A percentile compares a stretch with the other conserved stretches of the same genome.
These are phyloP conservation scores for Limenitis arthemis DNA, from an alignment of 2,888 invertebrate genomes.

Conservation along the genomic window DNA sequence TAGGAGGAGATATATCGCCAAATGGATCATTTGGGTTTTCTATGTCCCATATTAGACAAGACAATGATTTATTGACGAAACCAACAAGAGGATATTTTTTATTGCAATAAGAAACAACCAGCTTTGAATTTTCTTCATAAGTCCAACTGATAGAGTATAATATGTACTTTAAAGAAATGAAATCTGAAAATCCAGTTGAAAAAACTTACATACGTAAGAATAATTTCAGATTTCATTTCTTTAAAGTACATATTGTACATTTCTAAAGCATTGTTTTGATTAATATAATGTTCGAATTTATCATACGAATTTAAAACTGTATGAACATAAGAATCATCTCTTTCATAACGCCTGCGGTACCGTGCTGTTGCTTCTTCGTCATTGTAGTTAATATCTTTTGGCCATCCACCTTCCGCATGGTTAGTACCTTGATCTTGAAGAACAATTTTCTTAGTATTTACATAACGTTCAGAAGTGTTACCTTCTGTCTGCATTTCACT, in stretches of 20 bases:
- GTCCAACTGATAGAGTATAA: slow-evolving; percentile 81
- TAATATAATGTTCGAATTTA: slow-evolving; percentile 73
- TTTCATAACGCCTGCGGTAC: slow-evolving; percentile 81
- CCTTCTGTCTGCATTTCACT: slow-evolving; percentile 47
- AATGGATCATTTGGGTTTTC: slow-evolving; percentile 44
- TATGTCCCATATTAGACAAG: slow-evolving; percentile 75
- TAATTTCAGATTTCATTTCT: slow-evolving; percentile 67
- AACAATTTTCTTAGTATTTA: slow-evolving; percentile 72
- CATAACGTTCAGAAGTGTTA: slow-evolving; percentile 44
- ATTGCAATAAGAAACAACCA: slow-evolving; percentile 74
- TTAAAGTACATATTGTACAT: slow-evolving; percentile 81
- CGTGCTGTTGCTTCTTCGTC: slow-evolving; percentile 79
- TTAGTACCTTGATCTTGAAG: slow-evolving; percentile 69
- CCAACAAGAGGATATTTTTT: slow-evolving; percentile 32
- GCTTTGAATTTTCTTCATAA: slow-evolving; percentile 71
- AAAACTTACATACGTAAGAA: slow-evolving; percentile 65
- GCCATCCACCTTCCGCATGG: slow-evolving; percentile 88
- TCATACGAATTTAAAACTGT: slow-evolving; percentile 68
- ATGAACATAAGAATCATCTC: slow-evolving; percentile 79
- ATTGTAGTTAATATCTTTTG: slow-evolving; percentile 75
- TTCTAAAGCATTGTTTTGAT: slow-evolving; percentile 83
- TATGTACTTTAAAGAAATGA: slow-evolving; percentile 75
- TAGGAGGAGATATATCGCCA: slow-evolving; percentile 32
- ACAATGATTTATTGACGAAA: slow-evolving; percentile 47
- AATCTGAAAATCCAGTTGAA: slow-evolving; percentile 55